Conservation (phyloP, 1,140 invertebrate species). For the Microplitis demolitor region DNA sequence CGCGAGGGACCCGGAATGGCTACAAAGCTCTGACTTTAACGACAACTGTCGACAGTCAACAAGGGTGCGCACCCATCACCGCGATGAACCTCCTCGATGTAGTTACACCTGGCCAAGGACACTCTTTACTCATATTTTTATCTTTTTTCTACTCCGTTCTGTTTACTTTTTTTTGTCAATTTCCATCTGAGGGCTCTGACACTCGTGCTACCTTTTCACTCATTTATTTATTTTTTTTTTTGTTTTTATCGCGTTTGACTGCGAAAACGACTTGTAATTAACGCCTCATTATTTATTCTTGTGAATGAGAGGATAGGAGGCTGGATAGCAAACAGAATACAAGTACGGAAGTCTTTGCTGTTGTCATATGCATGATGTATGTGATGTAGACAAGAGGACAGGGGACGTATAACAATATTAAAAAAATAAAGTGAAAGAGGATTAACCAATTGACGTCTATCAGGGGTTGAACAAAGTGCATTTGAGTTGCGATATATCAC, state of each 20-base stretch:
- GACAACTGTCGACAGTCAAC: conserved; percentile 26
- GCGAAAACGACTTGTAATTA: conserved; percentile 19
- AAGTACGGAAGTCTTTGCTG: neutral
- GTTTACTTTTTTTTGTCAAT: neutral
- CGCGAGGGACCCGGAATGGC: conserved; percentile 19
- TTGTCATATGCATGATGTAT: neutral
- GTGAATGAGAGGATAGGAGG: neutral
- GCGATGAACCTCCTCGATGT: neutral
- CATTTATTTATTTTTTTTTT: neutral
- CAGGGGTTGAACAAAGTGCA: conserved; percentile 18
- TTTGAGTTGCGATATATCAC: conserved; percentile 22
- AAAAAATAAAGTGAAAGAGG: conserved; percentile 10
- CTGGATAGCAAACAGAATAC: neutral
- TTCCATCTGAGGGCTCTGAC: neutral
- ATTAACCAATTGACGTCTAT: conserved; percentile 27
- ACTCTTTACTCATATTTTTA: neutral
- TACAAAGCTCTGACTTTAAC: conserved; percentile 16
- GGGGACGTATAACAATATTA: neutral
- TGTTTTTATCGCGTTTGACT: neutral
- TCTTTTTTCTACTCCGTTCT: no score
- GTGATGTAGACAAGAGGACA: neutral
- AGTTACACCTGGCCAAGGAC: conserved; percentile 12
- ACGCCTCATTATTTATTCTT: conserved; percentile 21
- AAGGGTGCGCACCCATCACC: neutral
- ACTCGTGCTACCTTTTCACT: neutral